Conservation (phyloP, 2,888 invertebrate genomes). For the Pseudanteris insignis region DNA sequence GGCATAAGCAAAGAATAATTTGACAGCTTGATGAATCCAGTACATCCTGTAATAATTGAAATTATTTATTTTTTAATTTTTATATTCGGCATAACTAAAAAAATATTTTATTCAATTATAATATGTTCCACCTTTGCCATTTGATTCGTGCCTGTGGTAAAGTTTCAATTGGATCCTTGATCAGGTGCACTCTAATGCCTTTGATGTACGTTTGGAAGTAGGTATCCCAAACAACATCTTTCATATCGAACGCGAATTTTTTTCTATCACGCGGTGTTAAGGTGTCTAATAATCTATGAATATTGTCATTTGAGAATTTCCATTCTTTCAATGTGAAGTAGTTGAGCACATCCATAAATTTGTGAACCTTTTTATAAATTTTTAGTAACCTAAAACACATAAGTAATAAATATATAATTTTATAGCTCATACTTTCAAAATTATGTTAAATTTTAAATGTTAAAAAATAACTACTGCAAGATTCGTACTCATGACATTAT, state of each 20-base stretch:
- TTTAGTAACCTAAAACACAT: constrained; percentile 73
- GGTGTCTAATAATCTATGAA: constrained; percentile 70
- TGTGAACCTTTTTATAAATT: constrained; percentile 79
- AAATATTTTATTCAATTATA: too few relatives aligned
- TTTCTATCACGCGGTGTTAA: constrained; percentile 71
- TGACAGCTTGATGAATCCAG: constrained; percentile 62
- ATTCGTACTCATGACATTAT: too few relatives aligned
- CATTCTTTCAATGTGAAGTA: constrained; percentile 85
- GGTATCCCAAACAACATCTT: constrained; percentile 78
- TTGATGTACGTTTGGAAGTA: constrained; percentile 76
- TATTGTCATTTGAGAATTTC: constrained; percentile 75
- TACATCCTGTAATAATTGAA: constrained; percentile 57
- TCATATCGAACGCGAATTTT: constrained; percentile 78
- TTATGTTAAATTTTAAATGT: too few relatives aligned
- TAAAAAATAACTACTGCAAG: too few relatives aligned
- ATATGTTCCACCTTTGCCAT: constrained; percentile 72
- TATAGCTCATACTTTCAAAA: too few relatives aligned
- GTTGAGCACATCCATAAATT: constrained; percentile 76
- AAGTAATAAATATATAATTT: too few relatives aligned
- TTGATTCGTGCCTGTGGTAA: constrained; percentile 72
- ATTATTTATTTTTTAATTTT: neutral
- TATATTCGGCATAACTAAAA: too few relatives aligned
- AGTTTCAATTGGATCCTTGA: constrained; percentile 82
- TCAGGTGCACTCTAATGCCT: constrained; percentile 80
- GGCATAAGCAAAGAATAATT: constrained; percentile 55